Conservation (phyloP, 2,113 vertebrate genomes). For the Cariama cristata region DNA sequence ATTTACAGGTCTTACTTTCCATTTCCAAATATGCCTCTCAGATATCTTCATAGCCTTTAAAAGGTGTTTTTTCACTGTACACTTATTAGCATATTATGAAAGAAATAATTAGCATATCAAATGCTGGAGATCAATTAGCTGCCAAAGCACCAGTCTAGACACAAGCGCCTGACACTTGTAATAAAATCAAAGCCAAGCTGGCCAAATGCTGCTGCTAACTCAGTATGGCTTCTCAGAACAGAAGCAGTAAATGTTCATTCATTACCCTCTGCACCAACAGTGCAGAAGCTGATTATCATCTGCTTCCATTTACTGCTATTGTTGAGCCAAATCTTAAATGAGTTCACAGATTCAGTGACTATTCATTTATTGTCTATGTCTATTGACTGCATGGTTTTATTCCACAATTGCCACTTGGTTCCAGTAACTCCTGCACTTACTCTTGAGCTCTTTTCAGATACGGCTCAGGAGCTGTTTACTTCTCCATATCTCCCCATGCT, state of each 20-base stretch:
- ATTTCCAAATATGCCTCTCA: not conserved
- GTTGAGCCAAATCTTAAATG: slow-evolving; percentile 4
- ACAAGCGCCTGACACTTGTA: not conserved
- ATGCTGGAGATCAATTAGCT: slow-evolving; percentile 61
- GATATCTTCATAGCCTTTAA: not conserved
- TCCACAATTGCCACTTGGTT: not conserved
- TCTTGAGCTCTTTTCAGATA: not conserved
- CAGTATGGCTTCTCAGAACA: not conserved
- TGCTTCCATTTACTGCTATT: not conserved
- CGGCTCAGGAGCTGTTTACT: not conserved
- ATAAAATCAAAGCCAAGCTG: slow-evolving; percentile 31
- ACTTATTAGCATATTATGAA: slow-evolving; percentile 55
- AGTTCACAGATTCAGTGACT: not conserved
- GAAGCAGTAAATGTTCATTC: not conserved
- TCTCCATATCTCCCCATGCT: not conserved
- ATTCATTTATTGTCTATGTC: not conserved
- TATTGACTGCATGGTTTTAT: not conserved
- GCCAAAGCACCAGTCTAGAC: slow-evolving; percentile 49
- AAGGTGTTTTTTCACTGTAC: slow-evolving; percentile 22
- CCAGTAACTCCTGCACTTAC: not conserved
- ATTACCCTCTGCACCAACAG: not conserved
- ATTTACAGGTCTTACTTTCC: not conserved
- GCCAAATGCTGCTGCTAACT: not conserved
- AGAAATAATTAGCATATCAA: slow-evolving; percentile 64
- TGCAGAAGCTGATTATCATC: not conserved